Base-by-base conservation (phyloP, 2,797 vertebrate genomes). In the Micromesistius poutassou region DNA sequence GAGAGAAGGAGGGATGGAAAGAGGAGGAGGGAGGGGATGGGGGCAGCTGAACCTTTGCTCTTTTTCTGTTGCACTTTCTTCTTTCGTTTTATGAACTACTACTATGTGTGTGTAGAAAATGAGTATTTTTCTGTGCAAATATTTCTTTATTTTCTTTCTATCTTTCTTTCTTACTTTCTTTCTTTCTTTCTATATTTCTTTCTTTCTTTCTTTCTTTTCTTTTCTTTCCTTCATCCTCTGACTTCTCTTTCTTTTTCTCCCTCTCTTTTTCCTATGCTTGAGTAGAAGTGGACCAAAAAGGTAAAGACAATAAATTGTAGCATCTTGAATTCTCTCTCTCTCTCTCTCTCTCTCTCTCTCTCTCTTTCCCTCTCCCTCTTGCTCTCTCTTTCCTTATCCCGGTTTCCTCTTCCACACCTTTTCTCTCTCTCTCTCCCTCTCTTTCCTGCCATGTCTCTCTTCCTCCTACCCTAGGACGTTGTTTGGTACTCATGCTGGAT, bases 261-360 rank as follows among this genome's bases (percentile, higher is more conserved):
- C 92, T 92, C 89, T 93, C 89, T 95, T 95, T 96, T 96, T 96
- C 95, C 95, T 95, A 96, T 95, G 96, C 96, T 96, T 96, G 96
- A 96, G 95, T 97, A 97, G 96, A 97, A 97, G 96, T 97, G 96
- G 96, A 97, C 93, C 96, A 97, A 96, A 97, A 97, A 97, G 96
- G 96, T 97, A 97, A 97, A 96, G 93, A 96, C 94, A 93, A 93
- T 91, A 94, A 90, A 94, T 92, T 94, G 93, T 93, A 94, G 93
- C 93, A 94, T 94, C 93, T 94, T 94, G 91, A 92, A 89, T 89
- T 92, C 87, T 92, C 88, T 84, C 88, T 90, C 82, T 84, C 89
- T 83, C 76, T 78, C 78, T 78, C 83, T 42, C 76, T 87, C 85
- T 80, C 46, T 91, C 85, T 82, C 87, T 14, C 86, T 85, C 82